Conservation (phyloP, 2,797 vertebrate species). For the Rhinophrynus dorsalis region DNA sequence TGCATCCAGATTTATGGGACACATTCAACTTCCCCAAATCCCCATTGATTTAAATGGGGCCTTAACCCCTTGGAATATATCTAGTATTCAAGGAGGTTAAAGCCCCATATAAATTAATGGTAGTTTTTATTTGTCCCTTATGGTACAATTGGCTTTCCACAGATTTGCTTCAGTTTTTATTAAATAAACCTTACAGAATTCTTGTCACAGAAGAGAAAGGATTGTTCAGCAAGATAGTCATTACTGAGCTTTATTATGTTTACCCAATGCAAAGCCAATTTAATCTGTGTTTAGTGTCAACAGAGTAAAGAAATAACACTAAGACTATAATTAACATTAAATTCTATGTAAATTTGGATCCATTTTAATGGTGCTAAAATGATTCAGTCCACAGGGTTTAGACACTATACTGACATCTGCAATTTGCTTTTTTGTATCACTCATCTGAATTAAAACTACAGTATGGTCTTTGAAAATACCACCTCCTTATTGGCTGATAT, state of each 20-base stretch:
- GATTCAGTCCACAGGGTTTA: conserved; percentile 6
- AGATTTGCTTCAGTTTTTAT: too few species aligned
- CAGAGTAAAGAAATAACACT: not conserved
- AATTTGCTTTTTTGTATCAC: conserved; percentile 13
- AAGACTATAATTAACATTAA: conserved; percentile 26
- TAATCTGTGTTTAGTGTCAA: conserved; percentile 16
- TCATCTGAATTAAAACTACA: conserved; percentile 21
- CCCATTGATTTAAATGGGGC: too few species aligned
- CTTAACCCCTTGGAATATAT: too few species aligned
- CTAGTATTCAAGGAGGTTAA: too few species aligned
- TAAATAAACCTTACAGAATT: too few species aligned
- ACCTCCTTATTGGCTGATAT: not conserved
- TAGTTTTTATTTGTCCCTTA: too few species aligned
- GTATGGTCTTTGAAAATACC: not conserved
- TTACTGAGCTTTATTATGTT: conserved; percentile 14
- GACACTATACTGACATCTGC: conserved; percentile 7
- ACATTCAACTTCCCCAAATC: too few species aligned
- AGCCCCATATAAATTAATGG: too few species aligned
- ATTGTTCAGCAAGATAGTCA: not conserved
- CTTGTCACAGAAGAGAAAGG: not conserved
- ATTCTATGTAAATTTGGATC: conserved; percentile 20
- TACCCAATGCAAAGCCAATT: conserved; percentile 24
- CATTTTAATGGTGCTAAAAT: conserved; percentile 20
- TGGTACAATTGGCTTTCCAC: too few species aligned
- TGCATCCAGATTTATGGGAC: too few species aligned